Conservation (phyloP, 2,797 vertebrate species). For the Acanthopagrus latus region DNA sequence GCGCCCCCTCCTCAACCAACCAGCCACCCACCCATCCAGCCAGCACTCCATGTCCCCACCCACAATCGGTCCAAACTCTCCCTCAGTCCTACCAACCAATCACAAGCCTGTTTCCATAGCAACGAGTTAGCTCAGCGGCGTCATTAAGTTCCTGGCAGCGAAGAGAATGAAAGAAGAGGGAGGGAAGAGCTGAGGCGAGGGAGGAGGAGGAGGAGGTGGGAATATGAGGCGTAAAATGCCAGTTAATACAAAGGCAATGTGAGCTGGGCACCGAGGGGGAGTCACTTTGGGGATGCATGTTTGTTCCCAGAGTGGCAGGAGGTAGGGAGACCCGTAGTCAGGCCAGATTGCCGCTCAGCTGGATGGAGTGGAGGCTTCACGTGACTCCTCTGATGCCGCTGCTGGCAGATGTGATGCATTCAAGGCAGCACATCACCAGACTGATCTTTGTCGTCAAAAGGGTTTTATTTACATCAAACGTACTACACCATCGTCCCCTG, state of each 20-base stretch:
- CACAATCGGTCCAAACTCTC: slow-evolving; percentile 69
- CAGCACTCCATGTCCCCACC: slow-evolving; percentile 60
- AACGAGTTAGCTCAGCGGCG: slow-evolving; percentile 78
- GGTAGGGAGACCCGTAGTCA: slow-evolving; percentile 38
- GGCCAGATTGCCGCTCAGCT: slow-evolving; percentile 77
- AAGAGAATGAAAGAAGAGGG: slow-evolving; percentile 77
- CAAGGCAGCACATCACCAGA: slow-evolving; percentile 28
- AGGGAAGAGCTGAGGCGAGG: slow-evolving; percentile 46
- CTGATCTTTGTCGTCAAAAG: slow-evolving; percentile 17
- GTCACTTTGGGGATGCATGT: slow-evolving; percentile 4
- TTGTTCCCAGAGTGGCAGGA: slow-evolving; percentile 18
- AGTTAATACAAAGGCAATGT: slow-evolving; percentile 51
- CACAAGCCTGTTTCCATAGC: slow-evolving; percentile 77
- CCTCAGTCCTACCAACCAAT: slow-evolving; percentile 74
- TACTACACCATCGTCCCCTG: neutral
- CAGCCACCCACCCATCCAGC: slow-evolving; percentile 35
- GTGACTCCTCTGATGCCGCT: slow-evolving; percentile 33
- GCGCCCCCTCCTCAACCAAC: slow-evolving; percentile 28
- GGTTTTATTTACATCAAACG: slow-evolving; percentile 17
- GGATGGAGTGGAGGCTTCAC: slow-evolving; percentile 55
- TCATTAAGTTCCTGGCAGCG: slow-evolving; percentile 82
- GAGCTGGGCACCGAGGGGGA: slow-evolving; percentile 29
- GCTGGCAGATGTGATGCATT: slow-evolving; percentile 48
- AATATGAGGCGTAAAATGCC: slow-evolving; percentile 60
- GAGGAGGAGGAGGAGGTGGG: slow-evolving; percentile 36